Conservation (phyloP, 2,113 vertebrate genomes). For the Equus przewalskii region DNA sequence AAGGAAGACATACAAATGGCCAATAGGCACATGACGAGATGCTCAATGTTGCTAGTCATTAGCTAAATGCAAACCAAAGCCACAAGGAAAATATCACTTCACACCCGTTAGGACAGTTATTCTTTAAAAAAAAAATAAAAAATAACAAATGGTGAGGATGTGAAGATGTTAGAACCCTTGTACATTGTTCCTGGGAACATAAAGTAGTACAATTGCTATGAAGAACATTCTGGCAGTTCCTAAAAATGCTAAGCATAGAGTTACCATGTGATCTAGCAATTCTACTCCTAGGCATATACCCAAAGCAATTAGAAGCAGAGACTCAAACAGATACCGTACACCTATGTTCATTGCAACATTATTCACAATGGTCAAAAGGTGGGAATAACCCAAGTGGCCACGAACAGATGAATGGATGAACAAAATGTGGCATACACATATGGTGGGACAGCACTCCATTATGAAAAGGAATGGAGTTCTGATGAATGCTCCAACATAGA, state of each 20-base stretch:
- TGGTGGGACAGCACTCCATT: not conserved
- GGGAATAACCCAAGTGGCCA: not conserved
- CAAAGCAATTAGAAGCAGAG: not conserved
- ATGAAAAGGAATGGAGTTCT: not conserved
- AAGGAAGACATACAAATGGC: not conserved
- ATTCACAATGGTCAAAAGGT: not conserved
- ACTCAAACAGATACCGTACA: not conserved
- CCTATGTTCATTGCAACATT: not conserved
- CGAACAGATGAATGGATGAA: not conserved
- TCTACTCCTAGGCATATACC: not conserved
- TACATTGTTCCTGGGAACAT: not conserved
- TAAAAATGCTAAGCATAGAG: not conserved
- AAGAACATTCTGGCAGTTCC: not conserved
- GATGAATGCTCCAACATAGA: not conserved
- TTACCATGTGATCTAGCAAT: not conserved
- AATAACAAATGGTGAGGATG: not conserved
- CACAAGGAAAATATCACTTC: not conserved
- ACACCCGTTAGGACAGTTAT: not conserved
- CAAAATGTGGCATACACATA: not conserved
- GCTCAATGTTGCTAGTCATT: not conserved
- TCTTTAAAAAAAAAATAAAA: not conserved
- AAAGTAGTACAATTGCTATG: not conserved
- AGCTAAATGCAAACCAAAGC: not conserved
- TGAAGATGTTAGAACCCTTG: not conserved
- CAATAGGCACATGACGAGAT: not conserved